phyloP scores from a whole-genome alignment of 1,140 invertebrate species.

The Yoshiicerus persimilis region DNA sequence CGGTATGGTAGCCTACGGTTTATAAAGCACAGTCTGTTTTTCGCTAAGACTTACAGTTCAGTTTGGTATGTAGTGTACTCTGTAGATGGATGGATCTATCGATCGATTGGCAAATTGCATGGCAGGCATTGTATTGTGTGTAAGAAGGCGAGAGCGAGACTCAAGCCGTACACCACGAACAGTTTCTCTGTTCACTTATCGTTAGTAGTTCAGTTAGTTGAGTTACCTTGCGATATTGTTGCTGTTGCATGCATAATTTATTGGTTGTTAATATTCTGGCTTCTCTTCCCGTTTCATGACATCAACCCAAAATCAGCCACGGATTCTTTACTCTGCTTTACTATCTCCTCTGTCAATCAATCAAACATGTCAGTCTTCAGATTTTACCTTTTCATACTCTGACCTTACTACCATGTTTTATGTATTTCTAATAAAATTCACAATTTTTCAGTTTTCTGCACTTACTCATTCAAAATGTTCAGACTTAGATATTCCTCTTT shows the following conservation, averaged over 20 bases:
- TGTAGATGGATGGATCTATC: slow-evolving; percentile 3
- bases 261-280: slow-evolving; percentile 1
- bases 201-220: not conserved
- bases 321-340: not conserved
- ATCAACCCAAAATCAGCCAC: not conserved
- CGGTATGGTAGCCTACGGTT: not conserved
- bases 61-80: not conserved
- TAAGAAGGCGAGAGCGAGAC: not conserved
- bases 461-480: no score
- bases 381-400: not conserved
- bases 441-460: no score
- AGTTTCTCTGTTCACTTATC: not conserved
- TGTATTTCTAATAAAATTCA: no score
- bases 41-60: not conserved
- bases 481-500: no score
- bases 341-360: slow-evolving; percentile 1
- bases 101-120: slow-evolving; percentile 9
- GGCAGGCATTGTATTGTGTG: not conserved
- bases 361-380: not conserved
- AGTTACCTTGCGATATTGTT: not conserved
- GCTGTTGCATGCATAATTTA: slow-evolving; percentile 14
- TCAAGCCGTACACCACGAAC: not conserved
- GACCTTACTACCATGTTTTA: no score
- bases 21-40: not conserved
- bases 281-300: not conserved